Evolutionary conservation across 2,113 vertebrate species (phyloP).

Genomic region (Globicephala melas): DNA sequence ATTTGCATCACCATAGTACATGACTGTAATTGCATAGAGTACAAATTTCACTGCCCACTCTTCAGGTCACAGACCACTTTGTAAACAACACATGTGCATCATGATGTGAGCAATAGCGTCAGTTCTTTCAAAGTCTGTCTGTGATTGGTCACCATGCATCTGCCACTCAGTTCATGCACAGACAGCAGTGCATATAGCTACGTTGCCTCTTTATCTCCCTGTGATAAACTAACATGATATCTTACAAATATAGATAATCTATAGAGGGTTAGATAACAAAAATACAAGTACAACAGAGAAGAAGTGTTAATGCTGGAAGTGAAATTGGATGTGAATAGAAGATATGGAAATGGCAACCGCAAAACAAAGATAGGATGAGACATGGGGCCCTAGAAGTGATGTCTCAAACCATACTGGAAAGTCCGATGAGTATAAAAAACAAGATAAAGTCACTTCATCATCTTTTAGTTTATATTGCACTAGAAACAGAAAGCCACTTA

Average conservation of each 20-base stretch:
- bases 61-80: background rate
- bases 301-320: background rate
- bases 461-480: background rate
- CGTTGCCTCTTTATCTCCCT: background rate
- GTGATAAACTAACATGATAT: background rate
- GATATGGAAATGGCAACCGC: background rate
- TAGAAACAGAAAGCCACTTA: background rate
- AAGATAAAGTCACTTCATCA: background rate
- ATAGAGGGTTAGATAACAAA: background rate
- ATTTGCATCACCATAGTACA: background rate
- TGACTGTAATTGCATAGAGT: background rate
- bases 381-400: fast-evolving
- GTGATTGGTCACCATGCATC: background rate
- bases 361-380: background rate
- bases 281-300: background rate
- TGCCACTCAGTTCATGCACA: background rate
- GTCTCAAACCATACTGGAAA: background rate
- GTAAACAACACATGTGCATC: background rate
- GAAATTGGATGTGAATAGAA: background rate
- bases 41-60: background rate
- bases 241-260: background rate
- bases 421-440: background rate
- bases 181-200: background rate
- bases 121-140: background rate
- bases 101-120: background rate